Evolutionary conservation across 2,797 vertebrate genomes (phyloP).

Genomic region (Eulemur albifrons): DNA sequence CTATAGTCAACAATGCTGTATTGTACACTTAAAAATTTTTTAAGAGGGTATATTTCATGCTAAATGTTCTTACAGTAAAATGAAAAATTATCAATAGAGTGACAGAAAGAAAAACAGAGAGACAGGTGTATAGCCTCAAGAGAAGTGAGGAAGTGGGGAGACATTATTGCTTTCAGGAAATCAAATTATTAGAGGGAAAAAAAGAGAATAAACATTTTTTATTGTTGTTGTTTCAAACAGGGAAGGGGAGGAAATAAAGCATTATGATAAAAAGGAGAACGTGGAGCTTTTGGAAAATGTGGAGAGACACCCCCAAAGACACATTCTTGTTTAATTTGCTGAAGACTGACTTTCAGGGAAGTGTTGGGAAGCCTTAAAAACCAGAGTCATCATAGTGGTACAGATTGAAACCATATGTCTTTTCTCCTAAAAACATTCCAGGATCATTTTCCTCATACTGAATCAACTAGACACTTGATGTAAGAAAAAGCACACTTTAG

Average conservation of each 20-base stretch:
- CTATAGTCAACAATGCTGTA: background rate
- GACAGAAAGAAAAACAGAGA: background rate
- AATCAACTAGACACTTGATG: background rate
- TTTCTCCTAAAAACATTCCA: background rate
- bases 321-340: background rate
- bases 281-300: background rate
- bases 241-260: background rate
- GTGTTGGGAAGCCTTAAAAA: background rate
- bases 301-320: background rate
- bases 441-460: background rate
- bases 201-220: background rate
- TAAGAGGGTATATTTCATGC: background rate
- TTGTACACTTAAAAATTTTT: background rate
- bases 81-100: background rate
- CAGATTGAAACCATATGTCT: background rate
- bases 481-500: background rate
- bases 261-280: background rate
- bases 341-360: background rate
- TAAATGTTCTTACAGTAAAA: background rate
- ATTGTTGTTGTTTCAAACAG: constrained; percentile 16
- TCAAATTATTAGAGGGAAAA: background rate
- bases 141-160: background rate
- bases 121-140: background rate
- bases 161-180: background rate
- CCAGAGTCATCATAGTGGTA: background rate